These are phyloP conservation scores for Luperina testacea DNA, from an alignment of 2,888 invertebrate genomes.

Conservation along the genomic window DNA sequence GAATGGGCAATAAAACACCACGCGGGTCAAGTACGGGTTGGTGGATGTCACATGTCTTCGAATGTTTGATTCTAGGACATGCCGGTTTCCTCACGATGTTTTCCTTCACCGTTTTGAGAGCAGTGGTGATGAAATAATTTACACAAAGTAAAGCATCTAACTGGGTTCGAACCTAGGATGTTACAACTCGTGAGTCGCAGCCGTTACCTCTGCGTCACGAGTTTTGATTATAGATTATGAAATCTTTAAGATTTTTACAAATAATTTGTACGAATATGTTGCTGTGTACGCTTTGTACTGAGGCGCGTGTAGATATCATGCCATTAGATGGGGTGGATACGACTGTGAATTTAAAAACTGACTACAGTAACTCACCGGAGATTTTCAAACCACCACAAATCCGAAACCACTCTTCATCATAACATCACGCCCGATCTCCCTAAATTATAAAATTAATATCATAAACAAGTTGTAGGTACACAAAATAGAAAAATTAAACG, in stretches of 20 bases:
- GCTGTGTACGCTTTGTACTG: neutral
- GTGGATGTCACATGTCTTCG: neutral
- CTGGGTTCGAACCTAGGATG: neutral
- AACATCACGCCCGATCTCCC: neutral
- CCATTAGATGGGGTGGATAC: neutral
- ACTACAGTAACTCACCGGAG: neutral
- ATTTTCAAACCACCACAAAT: neutral
- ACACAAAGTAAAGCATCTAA: neutral
- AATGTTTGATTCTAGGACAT: neutral
- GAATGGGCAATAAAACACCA: neutral
- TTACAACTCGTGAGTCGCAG: neutral
- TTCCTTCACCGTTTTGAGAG: neutral
- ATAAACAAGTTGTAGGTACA: slow-evolving; percentile 69
- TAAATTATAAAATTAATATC: slow-evolving; percentile 59
- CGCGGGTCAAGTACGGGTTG: neutral
- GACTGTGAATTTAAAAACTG: neutral
- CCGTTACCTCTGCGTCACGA: neutral
- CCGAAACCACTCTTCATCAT: neutral
- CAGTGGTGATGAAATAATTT: neutral
- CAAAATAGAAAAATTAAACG: slow-evolving; percentile 69
- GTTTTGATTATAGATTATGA: neutral
- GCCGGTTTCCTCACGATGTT: neutral
- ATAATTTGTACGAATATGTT: neutral
- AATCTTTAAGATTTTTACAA: neutral
- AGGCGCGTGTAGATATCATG: neutral